Evolutionary conservation across 2,113 vertebrate species (phyloP).

Genomic region (Bos indicus): DNA sequence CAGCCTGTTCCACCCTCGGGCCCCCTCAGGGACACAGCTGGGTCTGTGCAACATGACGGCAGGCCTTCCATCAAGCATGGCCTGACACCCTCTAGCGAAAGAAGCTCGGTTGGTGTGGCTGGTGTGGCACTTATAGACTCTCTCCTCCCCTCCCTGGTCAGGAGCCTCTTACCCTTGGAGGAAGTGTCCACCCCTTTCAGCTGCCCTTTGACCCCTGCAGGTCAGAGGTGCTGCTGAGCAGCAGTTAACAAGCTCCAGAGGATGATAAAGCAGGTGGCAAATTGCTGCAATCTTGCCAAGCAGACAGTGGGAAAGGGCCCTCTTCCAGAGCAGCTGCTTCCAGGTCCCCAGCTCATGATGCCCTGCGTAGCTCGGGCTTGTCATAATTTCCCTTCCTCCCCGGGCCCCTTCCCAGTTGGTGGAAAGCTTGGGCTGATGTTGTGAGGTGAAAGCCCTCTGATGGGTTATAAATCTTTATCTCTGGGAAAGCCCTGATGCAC

Average conservation of each 20-base stretch:
- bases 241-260: neutral
- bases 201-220: neutral
- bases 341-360: neutral
- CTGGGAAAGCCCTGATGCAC: neutral
- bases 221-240: neutral
- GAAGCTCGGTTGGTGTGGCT: neutral
- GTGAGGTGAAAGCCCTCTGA: neutral
- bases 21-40: neutral
- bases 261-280: neutral
- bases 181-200: neutral
- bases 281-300: neutral
- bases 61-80: fast-evolving
- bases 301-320: neutral
- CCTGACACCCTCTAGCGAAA: neutral
- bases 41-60: neutral
- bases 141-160: fast-evolving
- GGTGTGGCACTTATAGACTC: fast-evolving
- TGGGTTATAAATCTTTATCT: slow-evolving; percentile 14
- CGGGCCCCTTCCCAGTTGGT: neutral
- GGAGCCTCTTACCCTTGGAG: neutral
- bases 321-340: slow-evolving; percentile 23
- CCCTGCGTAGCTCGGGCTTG: neutral
- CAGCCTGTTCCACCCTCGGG: neutral
- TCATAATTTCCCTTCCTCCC: neutral
- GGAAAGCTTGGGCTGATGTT: neutral